These are phyloP conservation scores for Drosophila neocordata DNA, from an alignment of 1,140 invertebrate species.

Conservation along the genomic window DNA sequence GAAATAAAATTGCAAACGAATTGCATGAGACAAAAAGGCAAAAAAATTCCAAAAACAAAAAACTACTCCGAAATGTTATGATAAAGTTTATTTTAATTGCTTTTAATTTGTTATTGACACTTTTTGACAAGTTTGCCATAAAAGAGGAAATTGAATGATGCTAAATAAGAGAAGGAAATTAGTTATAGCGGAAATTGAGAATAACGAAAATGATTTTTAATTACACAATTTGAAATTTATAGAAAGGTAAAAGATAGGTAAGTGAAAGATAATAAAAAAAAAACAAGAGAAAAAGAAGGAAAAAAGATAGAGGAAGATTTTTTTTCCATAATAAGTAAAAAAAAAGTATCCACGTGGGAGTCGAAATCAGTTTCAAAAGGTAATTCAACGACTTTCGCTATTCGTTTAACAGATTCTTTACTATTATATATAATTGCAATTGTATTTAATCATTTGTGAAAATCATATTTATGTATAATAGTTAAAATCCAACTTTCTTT, in stretches of 20 bases:
- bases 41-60: neutral
- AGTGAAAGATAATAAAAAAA: neutral
- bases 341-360: too few relatives aligned
- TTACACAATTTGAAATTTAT: neutral
- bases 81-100: constrained; percentile 5
- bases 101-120: constrained; percentile 4
- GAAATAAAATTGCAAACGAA: neutral
- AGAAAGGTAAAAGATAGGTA: neutral
- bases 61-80: neutral
- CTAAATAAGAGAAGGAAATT: constrained; percentile 1
- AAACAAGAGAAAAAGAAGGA: too few relatives aligned
- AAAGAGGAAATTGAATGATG: neutral
- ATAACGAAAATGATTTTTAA: neutral
- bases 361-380: too few relatives aligned
- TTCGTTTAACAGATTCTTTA: too few relatives aligned
- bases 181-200: neutral
- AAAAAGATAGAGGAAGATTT: too few relatives aligned
- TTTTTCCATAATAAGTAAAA: too few relatives aligned
- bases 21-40: neutral
- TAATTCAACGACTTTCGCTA: too few relatives aligned
- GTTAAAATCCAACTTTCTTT: neutral
- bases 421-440: too few relatives aligned
- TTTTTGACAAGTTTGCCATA: constrained; percentile 1
- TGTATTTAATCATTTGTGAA: too few relatives aligned
- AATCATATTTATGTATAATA: too few relatives aligned